Evolutionary conservation across 2,797 vertebrate genomes (phyloP).

Genomic region (Enteromius mattozi): DNA sequence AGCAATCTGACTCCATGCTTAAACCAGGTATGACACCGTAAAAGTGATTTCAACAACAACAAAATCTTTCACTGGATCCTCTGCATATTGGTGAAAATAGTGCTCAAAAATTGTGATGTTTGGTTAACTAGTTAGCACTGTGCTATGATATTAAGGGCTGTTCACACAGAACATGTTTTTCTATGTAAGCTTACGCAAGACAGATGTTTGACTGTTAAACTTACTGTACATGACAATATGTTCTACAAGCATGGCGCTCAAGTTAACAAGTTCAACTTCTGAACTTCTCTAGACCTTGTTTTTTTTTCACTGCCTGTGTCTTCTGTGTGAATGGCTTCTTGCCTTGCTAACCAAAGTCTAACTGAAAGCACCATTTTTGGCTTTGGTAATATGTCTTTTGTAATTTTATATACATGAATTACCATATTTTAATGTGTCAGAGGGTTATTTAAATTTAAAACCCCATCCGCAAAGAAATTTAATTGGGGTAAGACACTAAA

Average conservation of each 20-base stretch:
- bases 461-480: not conserved
- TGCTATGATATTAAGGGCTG: not conserved
- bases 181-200: not conserved
- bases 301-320: not conserved
- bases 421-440: not conserved
- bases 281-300: not conserved
- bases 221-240: not conserved
- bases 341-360: not conserved
- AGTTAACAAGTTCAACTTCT: not conserved
- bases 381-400: not conserved
- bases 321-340: not conserved
- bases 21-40: not conserved
- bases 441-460: not conserved
- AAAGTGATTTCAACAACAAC: not conserved
- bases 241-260: not conserved
- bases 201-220: not conserved
- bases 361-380: not conserved
- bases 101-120: not conserved
- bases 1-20: not conserved
- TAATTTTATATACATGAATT: not conserved
- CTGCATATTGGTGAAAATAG: not conserved
- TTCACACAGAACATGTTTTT: not conserved
- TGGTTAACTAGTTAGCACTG: not conserved
- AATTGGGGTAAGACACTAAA: not conserved
- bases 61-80: not conserved